Percentiles rank a stretch among this genome's conserved stretches.
Evolutionary conservation across 2,113 vertebrate species (phyloP).

Genomic region (Engystomops pustulosus): DNA sequence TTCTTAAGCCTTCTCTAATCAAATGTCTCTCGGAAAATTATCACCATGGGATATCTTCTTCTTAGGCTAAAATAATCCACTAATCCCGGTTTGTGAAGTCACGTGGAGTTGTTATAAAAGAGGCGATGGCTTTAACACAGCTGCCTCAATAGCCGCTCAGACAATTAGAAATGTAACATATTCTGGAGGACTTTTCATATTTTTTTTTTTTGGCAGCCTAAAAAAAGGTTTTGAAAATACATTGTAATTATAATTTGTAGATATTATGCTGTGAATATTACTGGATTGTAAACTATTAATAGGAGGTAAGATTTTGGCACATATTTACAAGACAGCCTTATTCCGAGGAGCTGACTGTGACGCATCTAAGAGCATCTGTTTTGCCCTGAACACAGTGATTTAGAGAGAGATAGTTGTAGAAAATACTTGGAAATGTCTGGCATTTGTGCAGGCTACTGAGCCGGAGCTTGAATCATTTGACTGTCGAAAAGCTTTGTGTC

Average conservation of each 20-base stretch:
- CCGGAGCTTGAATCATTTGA: neutral
- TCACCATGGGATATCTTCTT: slow-evolving; percentile 22
- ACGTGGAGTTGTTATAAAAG: slow-evolving; percentile 27
- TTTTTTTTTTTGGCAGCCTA: slow-evolving; percentile 18
- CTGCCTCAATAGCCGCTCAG: slow-evolving; percentile 28
- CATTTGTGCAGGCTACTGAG: neutral
- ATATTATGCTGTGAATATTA: slow-evolving; percentile 46
- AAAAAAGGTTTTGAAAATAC: slow-evolving; percentile 38
- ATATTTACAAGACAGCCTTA: slow-evolving; percentile 6
- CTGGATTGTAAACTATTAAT: slow-evolving; percentile 49
- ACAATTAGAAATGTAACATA: slow-evolving; percentile 22
- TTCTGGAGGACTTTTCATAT: slow-evolving; percentile 33
- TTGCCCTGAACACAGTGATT: slow-evolving; percentile 12
- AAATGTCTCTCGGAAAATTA: slow-evolving; percentile 23
- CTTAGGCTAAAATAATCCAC: slow-evolving; percentile 24
- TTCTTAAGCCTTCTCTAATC: slow-evolving; percentile 7
- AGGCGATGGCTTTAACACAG: slow-evolving; percentile 33
- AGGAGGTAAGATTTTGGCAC: slow-evolving; percentile 45
- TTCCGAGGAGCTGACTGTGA: slow-evolving; percentile 27
- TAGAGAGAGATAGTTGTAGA: neutral
- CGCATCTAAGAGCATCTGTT: slow-evolving; percentile 30
- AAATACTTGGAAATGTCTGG: neutral
- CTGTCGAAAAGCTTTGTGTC: neutral
- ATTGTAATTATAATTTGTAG: slow-evolving; percentile 47
- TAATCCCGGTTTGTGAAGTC: slow-evolving; percentile 2